Conservation (phyloP, 2,113 vertebrate genomes). For the Gymnocephalus cernua region DNA sequence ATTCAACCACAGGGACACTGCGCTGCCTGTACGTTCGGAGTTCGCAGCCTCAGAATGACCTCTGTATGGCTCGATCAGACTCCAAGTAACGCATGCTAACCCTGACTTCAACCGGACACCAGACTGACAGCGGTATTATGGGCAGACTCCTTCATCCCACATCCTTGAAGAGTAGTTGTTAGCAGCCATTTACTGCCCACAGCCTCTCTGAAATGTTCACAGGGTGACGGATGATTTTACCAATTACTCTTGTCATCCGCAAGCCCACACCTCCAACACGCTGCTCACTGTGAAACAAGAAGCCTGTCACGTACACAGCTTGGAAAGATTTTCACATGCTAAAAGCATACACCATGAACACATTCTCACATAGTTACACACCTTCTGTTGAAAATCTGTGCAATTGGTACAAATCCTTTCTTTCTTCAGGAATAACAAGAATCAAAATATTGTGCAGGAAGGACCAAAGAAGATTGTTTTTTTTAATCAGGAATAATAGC, state of each 20-base stretch:
- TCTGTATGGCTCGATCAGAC: constrained; percentile 24
- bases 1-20: constrained; percentile 22
- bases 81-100: constrained; percentile 62
- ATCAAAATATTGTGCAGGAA: neutral
- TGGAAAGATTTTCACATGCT: constrained; percentile 43
- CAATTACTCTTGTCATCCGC: constrained; percentile 63
- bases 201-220: constrained; percentile 47
- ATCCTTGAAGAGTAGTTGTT: constrained; percentile 63
- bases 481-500: neutral
- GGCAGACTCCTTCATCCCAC: constrained; percentile 27
- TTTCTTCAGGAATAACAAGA: neutral
- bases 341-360: constrained; percentile 13
- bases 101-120: constrained; percentile 62
- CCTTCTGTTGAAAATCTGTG: neutral
- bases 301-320: constrained; percentile 37
- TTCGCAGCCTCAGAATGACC: constrained; percentile 57
- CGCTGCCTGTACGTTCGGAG: constrained; percentile 25
- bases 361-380: neutral
- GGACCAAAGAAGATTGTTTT: neutral
- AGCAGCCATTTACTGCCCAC: constrained; percentile 66
- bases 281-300: constrained; percentile 49
- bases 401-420: neutral
- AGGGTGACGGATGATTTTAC: constrained; percentile 62
- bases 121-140: constrained; percentile 50
- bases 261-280: constrained; percentile 21